Base-by-base conservation (phyloP, 2,113 vertebrate species). In the Poeciliopsis retropinna region DNA sequence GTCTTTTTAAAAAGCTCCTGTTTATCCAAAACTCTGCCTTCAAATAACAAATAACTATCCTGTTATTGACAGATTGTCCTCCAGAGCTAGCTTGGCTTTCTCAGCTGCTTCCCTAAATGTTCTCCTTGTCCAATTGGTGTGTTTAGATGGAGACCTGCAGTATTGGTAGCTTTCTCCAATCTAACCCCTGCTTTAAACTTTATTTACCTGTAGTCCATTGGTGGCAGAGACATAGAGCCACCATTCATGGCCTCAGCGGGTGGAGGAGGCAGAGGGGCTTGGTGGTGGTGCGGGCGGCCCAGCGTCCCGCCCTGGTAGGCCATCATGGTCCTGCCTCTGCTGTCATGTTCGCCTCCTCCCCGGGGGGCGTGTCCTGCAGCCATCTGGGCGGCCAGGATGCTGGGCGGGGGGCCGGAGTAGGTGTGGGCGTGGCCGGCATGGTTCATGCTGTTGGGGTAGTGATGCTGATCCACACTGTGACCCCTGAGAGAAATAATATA, bases 401-500 rank as follows among this genome's bases (percentile, higher is more conserved):
- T 92, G 67, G 92, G 93, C 0, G 94, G 92, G 2, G 93, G 93
- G 72, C 96, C 94, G 3, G 97, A 97, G 83, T 94, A 95, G 28
- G 94, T 94, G 88, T 95, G 93, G 69, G 93, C 92, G 8, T 97
- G 96, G 73, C 96, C 93, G 17, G 96, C 95, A 10, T 98, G 97
- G 91, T 97, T 99, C 85, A 97, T 97, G 80, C 96, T 95, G 65
- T 96, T 95, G 57, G 97, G 97, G 61, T 97, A 98, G 61, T 96
- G 96, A 75, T 96, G 97, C 82, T 95, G 92, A 69, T 99, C 97
- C 3, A 90, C 94, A 1, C 95, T 92, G 17, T 96, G 97, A 65
- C 95, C 96, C 94, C 98, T 99, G 88, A 88, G 22, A 37, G 37
- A 19, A 2, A 28, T 27, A 54, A 75, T 12, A 61, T 31, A 14